Percentiles rank a stretch among this genome's conserved stretches.
These are phyloP conservation scores for Conger conger DNA, from an alignment of 2,113 vertebrate species.

Conservation along the genomic window DNA sequence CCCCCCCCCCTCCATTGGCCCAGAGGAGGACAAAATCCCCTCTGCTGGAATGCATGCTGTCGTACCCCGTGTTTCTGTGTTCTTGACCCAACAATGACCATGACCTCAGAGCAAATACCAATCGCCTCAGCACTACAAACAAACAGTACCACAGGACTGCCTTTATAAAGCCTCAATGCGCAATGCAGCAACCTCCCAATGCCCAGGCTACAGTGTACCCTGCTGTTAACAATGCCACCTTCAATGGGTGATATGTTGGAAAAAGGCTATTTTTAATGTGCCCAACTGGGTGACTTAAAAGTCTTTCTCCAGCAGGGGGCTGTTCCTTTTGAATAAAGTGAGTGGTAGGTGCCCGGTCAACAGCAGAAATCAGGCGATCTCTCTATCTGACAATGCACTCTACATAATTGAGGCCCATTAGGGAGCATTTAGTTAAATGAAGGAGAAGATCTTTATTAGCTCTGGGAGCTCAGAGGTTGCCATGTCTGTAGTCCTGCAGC, in stretches of 20 bases:
- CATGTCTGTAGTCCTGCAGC: background rate
- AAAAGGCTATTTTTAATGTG: background rate
- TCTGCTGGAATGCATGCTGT: background rate
- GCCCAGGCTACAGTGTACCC: background rate
- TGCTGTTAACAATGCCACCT: background rate
- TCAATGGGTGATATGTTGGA: background rate
- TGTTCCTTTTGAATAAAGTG: background rate
- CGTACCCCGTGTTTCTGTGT: background rate
- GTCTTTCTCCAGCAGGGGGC: background rate
- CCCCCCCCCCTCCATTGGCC: background rate
- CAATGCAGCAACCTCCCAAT: background rate
- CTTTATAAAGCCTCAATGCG: background rate
- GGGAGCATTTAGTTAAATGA: constrained; percentile 5
- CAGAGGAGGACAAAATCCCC: background rate
- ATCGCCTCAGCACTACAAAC: background rate
- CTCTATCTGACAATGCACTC: constrained; percentile 11
- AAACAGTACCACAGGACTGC: background rate
- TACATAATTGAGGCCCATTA: constrained; percentile 9
- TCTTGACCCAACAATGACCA: background rate
- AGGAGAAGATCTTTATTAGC: constrained; percentile 4
- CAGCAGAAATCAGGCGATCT: background rate
- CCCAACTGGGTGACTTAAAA: background rate
- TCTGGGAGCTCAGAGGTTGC: background rate
- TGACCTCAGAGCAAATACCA: background rate
- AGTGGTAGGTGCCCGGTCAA: background rate